Conservation (phyloP, 30 jellyfish, hydroid and myxozoan genomes). For the Mastigias papua region DNA sequence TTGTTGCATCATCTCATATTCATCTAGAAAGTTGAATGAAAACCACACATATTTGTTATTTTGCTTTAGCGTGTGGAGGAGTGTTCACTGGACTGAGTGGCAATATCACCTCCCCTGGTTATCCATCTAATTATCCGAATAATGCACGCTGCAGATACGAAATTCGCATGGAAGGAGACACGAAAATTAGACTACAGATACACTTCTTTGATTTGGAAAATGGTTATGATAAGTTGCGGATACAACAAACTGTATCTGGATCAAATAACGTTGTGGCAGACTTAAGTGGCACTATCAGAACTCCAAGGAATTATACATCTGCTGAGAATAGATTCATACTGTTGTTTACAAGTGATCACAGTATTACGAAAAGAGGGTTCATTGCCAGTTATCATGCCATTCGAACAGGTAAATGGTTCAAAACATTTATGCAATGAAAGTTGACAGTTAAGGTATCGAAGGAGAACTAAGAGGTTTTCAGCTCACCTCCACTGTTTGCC, state of each 20-base stretch:
- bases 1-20: too few relatives aligned
- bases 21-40: too few relatives aligned
- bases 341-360: not conserved
- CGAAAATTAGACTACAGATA: not conserved
- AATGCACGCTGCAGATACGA: not conserved
- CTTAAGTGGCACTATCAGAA: not conserved
- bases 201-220: slow-evolving; percentile 4
- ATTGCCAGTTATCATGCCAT: not conserved
- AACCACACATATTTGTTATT: too few relatives aligned
- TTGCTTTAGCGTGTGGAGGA: too few relatives aligned
- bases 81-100: too few relatives aligned
- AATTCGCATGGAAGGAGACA: slow-evolving; percentile 1
- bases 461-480: too few relatives aligned
- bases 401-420: not conserved
- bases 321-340: not conserved
- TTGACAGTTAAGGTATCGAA: too few relatives aligned
- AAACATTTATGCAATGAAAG: too few relatives aligned
- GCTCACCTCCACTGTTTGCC: too few relatives aligned
- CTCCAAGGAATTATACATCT: not conserved
- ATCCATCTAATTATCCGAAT: not conserved
- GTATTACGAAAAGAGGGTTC: not conserved
- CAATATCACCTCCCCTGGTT: slow-evolving; percentile 23
- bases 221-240: not conserved
- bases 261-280: not conserved
- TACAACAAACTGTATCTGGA: not conserved